phyloP scores from a whole-genome alignment of 2,888 invertebrate species.

The Hydropsyche betteni region DNA sequence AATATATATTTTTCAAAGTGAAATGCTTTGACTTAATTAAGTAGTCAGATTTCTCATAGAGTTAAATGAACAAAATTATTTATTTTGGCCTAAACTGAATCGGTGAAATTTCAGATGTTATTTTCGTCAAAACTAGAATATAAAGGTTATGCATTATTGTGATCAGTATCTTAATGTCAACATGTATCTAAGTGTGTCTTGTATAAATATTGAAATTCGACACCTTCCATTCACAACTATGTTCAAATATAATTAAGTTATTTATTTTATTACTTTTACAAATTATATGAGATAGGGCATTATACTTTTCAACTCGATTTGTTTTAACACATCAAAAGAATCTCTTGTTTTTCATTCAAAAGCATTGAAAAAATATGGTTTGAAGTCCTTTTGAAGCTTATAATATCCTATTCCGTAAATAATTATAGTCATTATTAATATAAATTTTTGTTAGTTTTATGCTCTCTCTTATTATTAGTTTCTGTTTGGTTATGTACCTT shows the following conservation, averaged over 20 bases:
- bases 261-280: slow-evolving; percentile 16
- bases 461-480: slow-evolving; percentile 24
- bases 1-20: no score
- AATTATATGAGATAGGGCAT: slow-evolving; percentile 11
- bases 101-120: no score
- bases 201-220: not conserved
- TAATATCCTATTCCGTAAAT: slow-evolving; percentile 14
- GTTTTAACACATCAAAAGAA: no score
- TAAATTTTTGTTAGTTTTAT: slow-evolving; percentile 11
- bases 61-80: no score
- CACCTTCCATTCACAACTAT: slow-evolving; percentile 15
- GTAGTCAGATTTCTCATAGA: no score
- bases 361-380: not conserved
- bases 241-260: slow-evolving; percentile 26
- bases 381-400: not conserved
- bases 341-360: not conserved
- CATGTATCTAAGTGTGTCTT: no score
- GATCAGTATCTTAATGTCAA: no score
- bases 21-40: not conserved
- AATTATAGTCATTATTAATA: slow-evolving; percentile 29
- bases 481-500: no score
- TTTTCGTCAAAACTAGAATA: no score
- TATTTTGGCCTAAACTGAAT: no score
- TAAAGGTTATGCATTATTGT: no score
- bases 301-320: not conserved